These are phyloP conservation scores for Apis mellifera DNA, from an alignment of 1,140 invertebrate genomes.

Conservation along the genomic window Amel_HAv3.1 CM009932.2:7312001-7312500, in stretches of 20 bases:
- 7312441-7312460: too few species aligned
- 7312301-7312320: conserved; percentile 33
- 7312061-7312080: neutral
- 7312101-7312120: conserved; percentile 31
- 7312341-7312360: conserved; percentile 19
- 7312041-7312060: conserved; percentile 15
- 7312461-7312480: neutral
- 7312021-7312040: conserved; percentile 11
- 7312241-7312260: conserved; percentile 60
- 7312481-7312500: neutral
- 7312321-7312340: conserved; percentile 25
- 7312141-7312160: conserved; percentile 62
- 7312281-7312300: conserved; percentile 37
- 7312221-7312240: conserved; percentile 66
- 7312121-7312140: conserved; percentile 45
- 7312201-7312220: conserved; percentile 72
- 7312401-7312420: too few species aligned
- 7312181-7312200: conserved; percentile 69
- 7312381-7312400: too few species aligned
- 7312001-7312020: neutral
- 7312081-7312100: conserved; percentile 59
- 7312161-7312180: conserved; percentile 66
- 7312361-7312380: neutral
- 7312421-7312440: too few species aligned
- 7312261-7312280: conserved; percentile 54